Base-by-base conservation (phyloP, 2,113 vertebrate genomes). In the Anas platyrhynchos region DNA sequence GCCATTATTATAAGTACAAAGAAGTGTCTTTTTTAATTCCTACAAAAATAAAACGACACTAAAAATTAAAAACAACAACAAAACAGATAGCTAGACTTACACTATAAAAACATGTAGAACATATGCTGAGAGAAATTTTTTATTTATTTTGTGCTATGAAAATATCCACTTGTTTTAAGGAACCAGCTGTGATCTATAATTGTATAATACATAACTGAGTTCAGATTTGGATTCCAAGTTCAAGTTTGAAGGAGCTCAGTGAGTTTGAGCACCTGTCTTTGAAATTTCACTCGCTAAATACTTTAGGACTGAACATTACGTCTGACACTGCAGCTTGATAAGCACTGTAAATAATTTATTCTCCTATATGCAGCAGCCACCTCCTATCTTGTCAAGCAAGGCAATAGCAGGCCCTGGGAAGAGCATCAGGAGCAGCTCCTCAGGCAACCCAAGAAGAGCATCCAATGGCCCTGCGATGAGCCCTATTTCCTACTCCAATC, bases 31-130 rank as follows among this genome's bases (percentile, higher is more conserved):
- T 84, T 46, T 41, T 20, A 12, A 50, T 87, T 58, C 16, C 13
- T 72, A 27, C 9, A 71, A 95, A 95, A 92, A 85, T 50, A 92
- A 93, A 90, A 54, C 38, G 7, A 54, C 32, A 4, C 25, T 54
- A 12, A 86, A 91, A 75, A 52, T 8, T 25, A 68, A 38, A 25
- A 36, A 23, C 11, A 13, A 50, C 12, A 73, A 46, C 18, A 75
- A 12, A 9, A 26, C 69, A 43, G 9, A 26, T 34, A 74, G 73
- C 56, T 90, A 72, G 38, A 82, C 90, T 58, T 90, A 38, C 52
- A 27, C 36, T 71, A 32, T 13, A 54, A 63, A 89, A 83, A 67
- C 13, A 62, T 73, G 25, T 22, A 66, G 67, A 16, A 13, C 76
- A 48, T 32, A 52, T 59, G 36, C 23, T 34, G 27, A 95, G 50